Evolutionary conservation across 2,113 vertebrate species (phyloP).

Genomic region (Trichechus manatus): DNA sequence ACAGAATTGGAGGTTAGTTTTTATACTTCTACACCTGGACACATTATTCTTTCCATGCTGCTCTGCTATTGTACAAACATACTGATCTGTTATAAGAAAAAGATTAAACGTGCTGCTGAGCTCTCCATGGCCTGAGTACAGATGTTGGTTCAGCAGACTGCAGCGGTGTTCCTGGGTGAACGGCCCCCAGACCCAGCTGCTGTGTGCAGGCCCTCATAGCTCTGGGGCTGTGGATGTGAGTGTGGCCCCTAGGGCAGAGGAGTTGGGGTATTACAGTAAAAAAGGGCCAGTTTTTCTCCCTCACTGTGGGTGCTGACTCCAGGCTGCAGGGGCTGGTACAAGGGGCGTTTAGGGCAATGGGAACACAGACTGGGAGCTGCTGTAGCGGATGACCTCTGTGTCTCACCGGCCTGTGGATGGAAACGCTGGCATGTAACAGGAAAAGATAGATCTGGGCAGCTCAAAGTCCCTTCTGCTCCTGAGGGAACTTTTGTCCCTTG

Average conservation of each 20-base stretch:
- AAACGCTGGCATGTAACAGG: neutral
- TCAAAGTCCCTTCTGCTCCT: neutral
- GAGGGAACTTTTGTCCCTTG: neutral
- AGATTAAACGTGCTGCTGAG: neutral
- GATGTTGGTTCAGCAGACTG: neutral
- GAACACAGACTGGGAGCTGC: neutral
- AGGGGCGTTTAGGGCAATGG: neutral
- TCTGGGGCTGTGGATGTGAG: neutral
- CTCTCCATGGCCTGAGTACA: neutral
- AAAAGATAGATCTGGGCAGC: neutral
- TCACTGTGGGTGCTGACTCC: neutral
- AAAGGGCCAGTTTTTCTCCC: neutral
- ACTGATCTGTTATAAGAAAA: constrained; percentile 38
- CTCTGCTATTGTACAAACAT: constrained; percentile 14
- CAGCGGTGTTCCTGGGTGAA: neutral
- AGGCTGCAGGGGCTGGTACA: neutral
- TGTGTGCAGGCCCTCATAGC: neutral
- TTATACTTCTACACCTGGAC: constrained; percentile 58
- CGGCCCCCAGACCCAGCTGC: neutral
- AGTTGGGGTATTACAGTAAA: neutral
- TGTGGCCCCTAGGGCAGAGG: neutral
- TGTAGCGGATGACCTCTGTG: too few species aligned
- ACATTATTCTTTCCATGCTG: neutral
- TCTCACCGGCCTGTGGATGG: accelerated
- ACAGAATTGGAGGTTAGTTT: constrained; percentile 63